A percentile compares a stretch with the other conserved stretches of the same genome.
These are phyloP conservation scores for Teleogryllus occipitalis DNA, from an alignment of 1,140 invertebrate genomes.

Conservation along the genomic window DNA sequence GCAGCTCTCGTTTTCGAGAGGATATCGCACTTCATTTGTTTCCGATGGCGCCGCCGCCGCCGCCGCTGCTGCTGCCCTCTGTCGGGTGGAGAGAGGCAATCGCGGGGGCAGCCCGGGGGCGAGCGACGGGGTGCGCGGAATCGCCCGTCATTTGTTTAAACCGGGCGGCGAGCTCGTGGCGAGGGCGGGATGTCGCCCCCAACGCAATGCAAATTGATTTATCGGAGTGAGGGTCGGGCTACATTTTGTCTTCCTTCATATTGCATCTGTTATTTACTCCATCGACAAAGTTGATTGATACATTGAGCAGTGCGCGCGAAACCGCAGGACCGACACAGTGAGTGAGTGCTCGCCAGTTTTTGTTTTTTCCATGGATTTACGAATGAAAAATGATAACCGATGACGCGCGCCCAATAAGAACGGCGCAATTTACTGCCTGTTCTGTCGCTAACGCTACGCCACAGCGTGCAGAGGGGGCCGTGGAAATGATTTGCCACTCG, in stretches of 20 bases:
- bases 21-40: slow-evolving; percentile 1
- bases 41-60: neutral
- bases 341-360: too few species aligned
- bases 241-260: neutral
- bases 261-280: neutral
- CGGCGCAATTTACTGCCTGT: too few species aligned
- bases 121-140: neutral
- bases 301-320: neutral
- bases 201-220: neutral
- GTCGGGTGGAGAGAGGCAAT: neutral
- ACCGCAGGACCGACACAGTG: too few species aligned
- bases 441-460: too few species aligned
- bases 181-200: neutral
- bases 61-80: too few species aligned
- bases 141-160: neutral
- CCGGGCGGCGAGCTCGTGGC: neutral
- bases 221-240: neutral
- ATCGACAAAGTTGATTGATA: neutral
- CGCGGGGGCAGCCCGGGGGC: too few species aligned
- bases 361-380: too few species aligned
- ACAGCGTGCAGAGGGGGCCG: too few species aligned
- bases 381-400: neutral
- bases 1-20: neutral
- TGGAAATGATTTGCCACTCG: neutral
- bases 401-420: neutral